phyloP scores from a whole-genome alignment of 92 coral and sea anemone species.

The Porites cylindrica region DNA sequence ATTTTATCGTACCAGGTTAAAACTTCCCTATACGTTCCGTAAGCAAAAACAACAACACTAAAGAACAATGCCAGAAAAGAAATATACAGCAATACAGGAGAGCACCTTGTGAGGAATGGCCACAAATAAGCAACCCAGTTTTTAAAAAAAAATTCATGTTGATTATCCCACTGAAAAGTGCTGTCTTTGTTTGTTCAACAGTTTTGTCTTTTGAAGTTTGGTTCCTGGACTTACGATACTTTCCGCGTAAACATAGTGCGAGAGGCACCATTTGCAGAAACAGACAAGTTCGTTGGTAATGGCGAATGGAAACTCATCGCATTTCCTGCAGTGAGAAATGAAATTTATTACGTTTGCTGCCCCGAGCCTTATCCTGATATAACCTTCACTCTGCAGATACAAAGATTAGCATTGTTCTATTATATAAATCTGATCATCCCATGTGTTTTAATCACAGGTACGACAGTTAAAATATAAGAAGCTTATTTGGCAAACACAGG shows the following conservation, averaged over 20 bases:
- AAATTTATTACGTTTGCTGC: constrained; percentile 79
- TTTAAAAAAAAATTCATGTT: no score
- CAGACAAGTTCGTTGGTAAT: constrained; percentile 79
- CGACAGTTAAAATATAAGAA: background rate
- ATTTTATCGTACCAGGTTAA: no score
- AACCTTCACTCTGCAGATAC: constrained; percentile 81
- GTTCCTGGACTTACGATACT: constrained; percentile 93
- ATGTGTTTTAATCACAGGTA: constrained; percentile 87
- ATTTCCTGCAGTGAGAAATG: constrained; percentile 77
- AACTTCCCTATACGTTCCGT: no score
- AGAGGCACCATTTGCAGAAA: constrained; percentile 68
- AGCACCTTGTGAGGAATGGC: background rate
- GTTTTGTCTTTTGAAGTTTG: constrained; percentile 87
- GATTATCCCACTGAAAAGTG: no score
- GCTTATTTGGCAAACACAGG: no score
- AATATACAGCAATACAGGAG: no score
- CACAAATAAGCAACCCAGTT: no score
- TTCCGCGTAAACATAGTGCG: constrained; percentile 77
- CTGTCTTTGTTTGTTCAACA: constrained; percentile 7
- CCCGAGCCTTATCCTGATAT: constrained; percentile 94
- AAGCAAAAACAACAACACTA: no score
- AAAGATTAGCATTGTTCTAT: constrained; percentile 77
- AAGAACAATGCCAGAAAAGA: no score
- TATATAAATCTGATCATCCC: constrained; percentile 89
- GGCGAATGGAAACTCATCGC: constrained; percentile 89